Evolutionary conservation across 1,140 invertebrate genomes (phyloP), one percentile per base, ranked within the genome.

Genomic region (Gryllus bimaculatus): DNA sequence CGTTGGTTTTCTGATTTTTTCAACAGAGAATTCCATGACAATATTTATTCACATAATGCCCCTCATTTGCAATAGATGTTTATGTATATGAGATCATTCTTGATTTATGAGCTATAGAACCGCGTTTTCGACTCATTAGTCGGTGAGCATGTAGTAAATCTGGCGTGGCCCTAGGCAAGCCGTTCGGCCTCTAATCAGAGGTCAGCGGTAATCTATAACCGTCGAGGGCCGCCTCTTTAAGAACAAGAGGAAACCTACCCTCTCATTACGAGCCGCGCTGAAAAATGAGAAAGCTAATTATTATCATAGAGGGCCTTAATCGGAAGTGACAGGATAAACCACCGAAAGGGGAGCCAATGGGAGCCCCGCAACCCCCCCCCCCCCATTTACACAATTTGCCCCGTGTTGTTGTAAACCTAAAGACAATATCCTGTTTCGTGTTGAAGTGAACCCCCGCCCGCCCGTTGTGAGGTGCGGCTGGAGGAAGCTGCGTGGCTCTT

Each of bases 271-370:
- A 18, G 18, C 10, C 54, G 54, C 54, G 54, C 10, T 66, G 54
- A 66, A 18, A 66, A 66, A 66, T 18, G 54, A 66, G 54, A 66
- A 18, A 66, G 54, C 54, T 66, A 66, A 66, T 66, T 66, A 66
- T 66, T 66, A 66, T 66, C 18, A 66, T 66, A 10, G 54, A 13
- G 7, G 18, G 10, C 18, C 7, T 66, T 66, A 66, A 66, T 66
- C 54, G 54, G 54, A 66, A 66, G 54, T 66, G 54, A 66, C 54
- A 66, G 54, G 54, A 66, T 66, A 66, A 66, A 66, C 54, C 54
- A 66, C 10, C 18, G 54, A 66, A 66, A 10, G 54, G 10, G 54
- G 26, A 39, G 26, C 26, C 26, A 39, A 39, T 39, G 26, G 26
- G 26, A 39, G 18, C 54, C 54, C n/a, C n/a, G n/a, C n/a, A n/a